phyloP scores from a whole-genome alignment of 2,797 vertebrate genomes.

The Florisuga fusca region DNA sequence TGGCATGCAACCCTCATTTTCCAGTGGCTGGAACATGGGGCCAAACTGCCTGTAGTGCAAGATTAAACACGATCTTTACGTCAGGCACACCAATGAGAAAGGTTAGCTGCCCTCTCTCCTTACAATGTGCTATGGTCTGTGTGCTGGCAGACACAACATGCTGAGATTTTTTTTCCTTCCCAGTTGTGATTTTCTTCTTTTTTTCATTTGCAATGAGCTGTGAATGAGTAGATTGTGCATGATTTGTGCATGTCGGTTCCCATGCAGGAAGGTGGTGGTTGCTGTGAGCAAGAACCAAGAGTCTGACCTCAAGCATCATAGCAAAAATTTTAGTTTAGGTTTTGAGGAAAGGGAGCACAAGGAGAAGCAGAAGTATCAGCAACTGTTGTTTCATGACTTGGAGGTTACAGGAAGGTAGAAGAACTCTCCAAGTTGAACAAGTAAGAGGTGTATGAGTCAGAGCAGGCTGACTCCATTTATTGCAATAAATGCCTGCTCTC shows the following conservation, averaged over 20 bases:
- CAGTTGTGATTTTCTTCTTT: neutral
- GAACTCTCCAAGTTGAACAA: neutral
- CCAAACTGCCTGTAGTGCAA: neutral
- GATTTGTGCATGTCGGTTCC: accelerated
- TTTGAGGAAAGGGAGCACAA: neutral
- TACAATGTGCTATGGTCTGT: neutral
- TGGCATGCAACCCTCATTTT: accelerated
- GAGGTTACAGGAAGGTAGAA: neutral
- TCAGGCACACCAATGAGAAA: neutral
- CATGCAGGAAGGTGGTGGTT: neutral
- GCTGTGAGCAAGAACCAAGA: neutral
- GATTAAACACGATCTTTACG: accelerated
- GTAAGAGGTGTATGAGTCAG: neutral
- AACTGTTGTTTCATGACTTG: neutral
- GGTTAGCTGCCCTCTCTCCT: neutral
- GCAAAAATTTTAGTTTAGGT: neutral
- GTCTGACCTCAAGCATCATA: neutral
- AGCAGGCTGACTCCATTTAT: neutral
- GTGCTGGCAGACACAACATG: neutral
- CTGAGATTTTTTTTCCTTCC: neutral
- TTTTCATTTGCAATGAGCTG: neutral
- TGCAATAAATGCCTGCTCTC: neutral
- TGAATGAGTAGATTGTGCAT: neutral
- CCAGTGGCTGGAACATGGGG: accelerated
- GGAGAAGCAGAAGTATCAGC: neutral